These are phyloP conservation scores for Phainopepla nitens DNA, from an alignment of 2,113 vertebrate species.

Conservation along the genomic window DNA sequence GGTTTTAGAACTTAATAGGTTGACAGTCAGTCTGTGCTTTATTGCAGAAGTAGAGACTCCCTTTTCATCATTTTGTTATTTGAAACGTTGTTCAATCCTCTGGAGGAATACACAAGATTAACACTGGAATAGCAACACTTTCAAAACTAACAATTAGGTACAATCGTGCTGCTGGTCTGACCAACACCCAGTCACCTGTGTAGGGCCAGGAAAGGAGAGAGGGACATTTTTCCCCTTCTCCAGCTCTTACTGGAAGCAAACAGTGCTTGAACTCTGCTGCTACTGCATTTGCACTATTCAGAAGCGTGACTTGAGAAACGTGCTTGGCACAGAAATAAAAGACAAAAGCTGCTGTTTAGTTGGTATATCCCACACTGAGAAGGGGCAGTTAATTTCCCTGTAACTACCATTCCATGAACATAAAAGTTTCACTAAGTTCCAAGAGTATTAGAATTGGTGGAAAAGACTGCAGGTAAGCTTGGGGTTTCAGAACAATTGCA, in stretches of 20 bases:
- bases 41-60: background rate
- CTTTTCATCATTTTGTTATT: background rate
- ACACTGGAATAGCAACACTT: background rate
- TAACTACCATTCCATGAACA: fast-evolving
- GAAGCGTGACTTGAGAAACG: background rate
- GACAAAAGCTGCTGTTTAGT: background rate
- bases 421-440: background rate
- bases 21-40: background rate
- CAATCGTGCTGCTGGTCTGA: background rate
- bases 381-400: background rate
- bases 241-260: background rate
- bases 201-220: no score
- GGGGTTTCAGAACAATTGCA: background rate
- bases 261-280: background rate
- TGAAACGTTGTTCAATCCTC: background rate
- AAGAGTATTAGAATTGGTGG: background rate
- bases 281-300: background rate
- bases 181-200: no score
- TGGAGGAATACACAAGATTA: background rate
- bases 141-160: background rate
- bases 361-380: background rate
- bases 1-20: background rate
- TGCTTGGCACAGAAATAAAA: background rate
- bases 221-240: background rate
- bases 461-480: background rate